Conservation (phyloP, 2,113 vertebrate species). For the Misgurnus anguillicaudatus region DNA sequence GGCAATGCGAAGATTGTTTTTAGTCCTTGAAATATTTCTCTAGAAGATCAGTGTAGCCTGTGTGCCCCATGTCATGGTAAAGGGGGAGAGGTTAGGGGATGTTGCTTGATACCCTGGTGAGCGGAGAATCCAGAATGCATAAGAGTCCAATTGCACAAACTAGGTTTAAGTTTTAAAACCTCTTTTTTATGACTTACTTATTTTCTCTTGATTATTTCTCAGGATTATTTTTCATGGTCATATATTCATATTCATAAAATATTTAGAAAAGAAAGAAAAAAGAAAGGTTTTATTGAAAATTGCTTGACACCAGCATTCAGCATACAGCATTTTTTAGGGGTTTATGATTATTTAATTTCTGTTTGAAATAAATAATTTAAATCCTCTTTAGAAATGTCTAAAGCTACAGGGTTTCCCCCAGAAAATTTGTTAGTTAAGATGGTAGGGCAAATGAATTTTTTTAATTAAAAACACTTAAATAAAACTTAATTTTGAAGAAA, state of each 20-base stretch:
- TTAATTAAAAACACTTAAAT: no score
- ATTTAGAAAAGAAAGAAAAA: no score
- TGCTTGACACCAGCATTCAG: background rate
- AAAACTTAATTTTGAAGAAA: no score
- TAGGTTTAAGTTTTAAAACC: slow-evolving; percentile 32
- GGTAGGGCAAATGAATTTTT: no score
- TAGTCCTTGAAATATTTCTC: slow-evolving; percentile 72
- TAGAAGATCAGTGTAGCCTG: slow-evolving; percentile 69
- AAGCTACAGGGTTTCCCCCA: no score
- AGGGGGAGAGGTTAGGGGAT: slow-evolving; percentile 64
- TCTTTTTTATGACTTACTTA: slow-evolving; percentile 24
- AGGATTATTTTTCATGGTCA: background rate
- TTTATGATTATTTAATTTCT: no score
- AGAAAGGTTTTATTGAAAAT: background rate
- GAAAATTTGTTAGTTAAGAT: no score
- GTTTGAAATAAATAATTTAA: no score
- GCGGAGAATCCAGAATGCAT: slow-evolving; percentile 58
- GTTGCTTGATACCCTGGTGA: slow-evolving; percentile 62
- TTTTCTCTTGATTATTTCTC: background rate
- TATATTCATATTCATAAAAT: no score
- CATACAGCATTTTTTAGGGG: no score
- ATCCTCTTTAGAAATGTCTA: no score
- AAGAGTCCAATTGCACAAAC: slow-evolving; percentile 56
- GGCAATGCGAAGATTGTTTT: slow-evolving; percentile 76
- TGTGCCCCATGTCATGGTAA: slow-evolving; percentile 51